Evolutionary conservation across 2,797 vertebrate genomes (phyloP).

Genomic region (Eupleurogrammus muticus): DNA sequence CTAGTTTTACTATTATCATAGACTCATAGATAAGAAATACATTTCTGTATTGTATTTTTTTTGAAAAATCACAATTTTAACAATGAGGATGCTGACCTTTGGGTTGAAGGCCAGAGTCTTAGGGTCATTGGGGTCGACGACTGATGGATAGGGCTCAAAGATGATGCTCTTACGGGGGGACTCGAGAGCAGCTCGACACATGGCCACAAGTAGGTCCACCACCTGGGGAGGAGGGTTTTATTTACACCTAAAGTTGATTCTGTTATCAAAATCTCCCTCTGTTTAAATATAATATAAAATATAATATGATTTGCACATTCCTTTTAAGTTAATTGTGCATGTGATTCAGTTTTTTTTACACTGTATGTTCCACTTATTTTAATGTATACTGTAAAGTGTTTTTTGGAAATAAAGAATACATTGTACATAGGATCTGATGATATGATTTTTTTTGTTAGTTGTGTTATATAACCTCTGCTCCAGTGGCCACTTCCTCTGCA

Average conservation of each 20-base stretch:
- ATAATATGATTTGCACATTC: background rate
- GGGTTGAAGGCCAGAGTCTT: constrained; percentile 99
- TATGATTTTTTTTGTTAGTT: background rate
- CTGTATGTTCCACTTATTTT: background rate
- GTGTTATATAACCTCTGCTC: constrained; percentile 90
- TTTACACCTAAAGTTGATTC: background rate
- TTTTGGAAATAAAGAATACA: background rate
- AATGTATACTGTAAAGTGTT: background rate
- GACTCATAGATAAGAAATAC: constrained; percentile 4
- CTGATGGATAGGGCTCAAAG: constrained; percentile 98
- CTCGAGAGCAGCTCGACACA: constrained; percentile 98
- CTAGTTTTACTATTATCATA: constrained; percentile 8
- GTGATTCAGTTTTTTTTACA: background rate
- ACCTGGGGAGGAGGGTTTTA: constrained; percentile 82
- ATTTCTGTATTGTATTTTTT: background rate
- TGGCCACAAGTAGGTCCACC: constrained; percentile 96
- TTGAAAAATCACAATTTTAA: background rate
- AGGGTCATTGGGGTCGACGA: constrained; percentile 98
- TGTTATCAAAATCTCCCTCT: background rate
- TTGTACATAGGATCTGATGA: background rate
- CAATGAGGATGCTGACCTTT: constrained; percentile 86
- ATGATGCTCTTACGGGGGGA: constrained; percentile 99
- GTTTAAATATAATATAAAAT: constrained; percentile 3
- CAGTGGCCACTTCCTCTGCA: constrained; percentile 97
- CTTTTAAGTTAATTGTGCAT: background rate